phyloP scores from a whole-genome alignment of 2,888 invertebrate species.

The Cancer borealis region DNA sequence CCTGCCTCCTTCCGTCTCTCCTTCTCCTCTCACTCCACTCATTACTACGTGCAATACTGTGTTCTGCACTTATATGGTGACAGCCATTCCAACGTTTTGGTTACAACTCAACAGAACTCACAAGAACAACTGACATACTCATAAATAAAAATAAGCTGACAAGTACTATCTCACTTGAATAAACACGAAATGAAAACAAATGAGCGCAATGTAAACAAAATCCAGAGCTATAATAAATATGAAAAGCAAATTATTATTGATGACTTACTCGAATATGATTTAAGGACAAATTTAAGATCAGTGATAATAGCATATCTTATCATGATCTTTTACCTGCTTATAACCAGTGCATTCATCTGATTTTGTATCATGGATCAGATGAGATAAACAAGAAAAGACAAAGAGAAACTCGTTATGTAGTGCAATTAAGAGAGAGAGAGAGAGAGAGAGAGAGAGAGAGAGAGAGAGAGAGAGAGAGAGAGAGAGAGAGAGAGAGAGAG shows the following conservation, averaged over 20 bases:
- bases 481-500: constrained; percentile 1
- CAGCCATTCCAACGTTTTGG: background rate
- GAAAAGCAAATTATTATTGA: background rate
- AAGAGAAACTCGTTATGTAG: background rate
- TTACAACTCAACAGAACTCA: background rate
- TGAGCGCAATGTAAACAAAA: background rate
- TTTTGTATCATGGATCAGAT: background rate
- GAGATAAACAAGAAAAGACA: background rate
- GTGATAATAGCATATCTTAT: background rate
- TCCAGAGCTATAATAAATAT: background rate
- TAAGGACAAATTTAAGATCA: background rate
- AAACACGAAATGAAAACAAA: background rate
- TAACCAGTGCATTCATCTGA: background rate
- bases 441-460: constrained; percentile 49
- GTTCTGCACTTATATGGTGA: background rate
- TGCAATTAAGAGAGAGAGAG: constrained; percentile 10
- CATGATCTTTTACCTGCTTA: background rate
- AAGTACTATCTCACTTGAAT: too few species aligned
- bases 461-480: constrained; percentile 42
- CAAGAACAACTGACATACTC: background rate
- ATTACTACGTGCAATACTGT: background rate
- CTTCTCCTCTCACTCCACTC: background rate
- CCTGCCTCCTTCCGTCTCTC: background rate
- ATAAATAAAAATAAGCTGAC: too few species aligned
- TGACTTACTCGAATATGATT: background rate